Evolutionary conservation across 2,797 vertebrate species (phyloP), one percentile per base, ranked within the genome.

Genomic region (Ammospiza maritima): DNA sequence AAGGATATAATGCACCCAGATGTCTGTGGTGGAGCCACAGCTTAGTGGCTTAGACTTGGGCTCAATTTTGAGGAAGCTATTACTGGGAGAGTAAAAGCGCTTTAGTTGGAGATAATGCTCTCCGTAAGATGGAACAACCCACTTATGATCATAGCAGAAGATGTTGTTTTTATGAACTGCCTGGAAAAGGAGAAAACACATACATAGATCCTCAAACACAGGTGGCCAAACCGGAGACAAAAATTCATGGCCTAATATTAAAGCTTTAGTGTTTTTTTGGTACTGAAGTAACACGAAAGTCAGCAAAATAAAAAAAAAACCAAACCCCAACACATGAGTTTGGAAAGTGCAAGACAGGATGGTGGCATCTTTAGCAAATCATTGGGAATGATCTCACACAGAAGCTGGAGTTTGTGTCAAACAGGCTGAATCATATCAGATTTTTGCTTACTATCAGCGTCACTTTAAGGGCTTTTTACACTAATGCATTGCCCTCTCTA

Each of bases 11-110:
- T 98, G 95, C 9, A 94, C 95, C 2, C 4, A 71, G 25, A 98
- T 5, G 5, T 51, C 73, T 47, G 94, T 36, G 44, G 65, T 81
- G 40, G 92, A 90, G 32, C 92, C 96, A 32, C 98, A 98, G 15
- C 47, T 89, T 17, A 98, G 90, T 14, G 71, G 34, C 18, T 45
- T 18, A 7, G 76, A 17, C 5, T 72, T 4, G 18, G 96, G 85
- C 67, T 97, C 91, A 29, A 98, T 94, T 76, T 94, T 95, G 65
- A 98, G 65, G 73, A 97, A 98, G 91, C 97, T 98, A 6, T 94
- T 91, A 87, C 96, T 98, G 5, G 50, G 80, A 25, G 98, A 98
- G 78, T 96, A 97, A 54, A 98, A 97, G 13, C 57, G 92, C 20
- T 92, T 34, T 6, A 96, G 72, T 0, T 42, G 93, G 40, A 94